phyloP scores from a whole-genome alignment of 64 coral and sea anemone species.

The Montipora foliosa region DNA sequence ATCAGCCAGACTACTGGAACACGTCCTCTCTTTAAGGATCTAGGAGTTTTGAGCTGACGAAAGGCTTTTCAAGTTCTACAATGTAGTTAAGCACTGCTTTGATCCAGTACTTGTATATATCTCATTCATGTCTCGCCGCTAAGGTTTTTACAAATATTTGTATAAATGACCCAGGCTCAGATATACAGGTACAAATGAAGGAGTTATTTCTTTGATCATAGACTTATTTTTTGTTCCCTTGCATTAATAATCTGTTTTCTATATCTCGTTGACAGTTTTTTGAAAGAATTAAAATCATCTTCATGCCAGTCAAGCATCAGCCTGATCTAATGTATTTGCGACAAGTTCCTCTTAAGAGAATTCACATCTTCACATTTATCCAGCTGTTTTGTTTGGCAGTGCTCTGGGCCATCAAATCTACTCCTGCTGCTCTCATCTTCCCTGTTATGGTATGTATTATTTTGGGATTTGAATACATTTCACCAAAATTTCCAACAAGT shows the following conservation, averaged over 20 bases:
- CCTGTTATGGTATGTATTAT: constrained; percentile 87
- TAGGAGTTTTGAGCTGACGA: too few species aligned
- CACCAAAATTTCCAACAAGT: too few species aligned
- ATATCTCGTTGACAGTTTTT: constrained; percentile 64
- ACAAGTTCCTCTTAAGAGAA: constrained; percentile 80
- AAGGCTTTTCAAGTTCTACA: too few species aligned
- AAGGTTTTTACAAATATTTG: too few species aligned
- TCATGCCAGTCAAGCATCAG: constrained; percentile 99
- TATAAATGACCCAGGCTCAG: too few species aligned
- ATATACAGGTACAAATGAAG: too few species aligned
- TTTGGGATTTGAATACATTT: not conserved
- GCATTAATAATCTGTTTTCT: not conserved
- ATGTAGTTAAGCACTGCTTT: too few species aligned
- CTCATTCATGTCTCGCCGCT: too few species aligned
- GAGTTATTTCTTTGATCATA: not conserved
- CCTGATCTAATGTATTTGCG: constrained; percentile 91
- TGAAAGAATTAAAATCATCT: constrained; percentile 92
- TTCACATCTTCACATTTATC: constrained; percentile 89
- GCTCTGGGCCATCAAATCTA: constrained; percentile 92
- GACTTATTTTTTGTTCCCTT: not conserved
- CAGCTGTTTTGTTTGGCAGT: constrained; percentile 80
- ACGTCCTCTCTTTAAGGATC: too few species aligned
- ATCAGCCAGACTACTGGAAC: too few species aligned
- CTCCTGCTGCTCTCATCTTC: constrained; percentile 86
- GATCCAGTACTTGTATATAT: too few species aligned